Evolutionary conservation across 1,140 invertebrate species (phyloP), one percentile per base, ranked within the genome.

Genomic region (Lycorma delicatula): DNA sequence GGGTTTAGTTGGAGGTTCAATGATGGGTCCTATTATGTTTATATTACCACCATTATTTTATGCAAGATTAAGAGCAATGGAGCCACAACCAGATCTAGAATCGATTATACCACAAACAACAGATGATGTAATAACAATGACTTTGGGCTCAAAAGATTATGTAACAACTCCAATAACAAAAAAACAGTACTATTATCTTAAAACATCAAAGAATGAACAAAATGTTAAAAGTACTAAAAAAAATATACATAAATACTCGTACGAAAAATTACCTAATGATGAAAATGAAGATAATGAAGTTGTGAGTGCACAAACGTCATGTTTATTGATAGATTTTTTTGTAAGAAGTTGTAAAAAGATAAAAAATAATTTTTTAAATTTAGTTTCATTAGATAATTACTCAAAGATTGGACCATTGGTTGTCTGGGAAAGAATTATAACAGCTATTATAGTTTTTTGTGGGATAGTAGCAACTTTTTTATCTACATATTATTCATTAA

Each of bases 41-140:
- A 78, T 96, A 16, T 77, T 93, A 22, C 92, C 93, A 0, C 86
- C 89, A 0, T 60, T 95, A 18, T 84, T 94, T 61, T 94, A 94
- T 67, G 68, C 79, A 2, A 78, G 75, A 68, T 75, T 84, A 2
- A 70, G 77, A 23, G 25, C 38, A 11, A 61, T 59, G 62, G 48
- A 55, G 25, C 50, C 60, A 0, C 26, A 54, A 31, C 55, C 49
- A 5, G 2, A n/a, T 5, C 16, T 50, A 6, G 7, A 27, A 4
- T 2, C 36, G 12, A 11, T 28, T 5, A 13, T 12, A 9, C 11
- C 67, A 62, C 28, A 61, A 55, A 38, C 11, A n/a, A 16, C 44
- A 11, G 20, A 16, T 23, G 27, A 18, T 16, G 18, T 25, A 48
- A 11, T 22, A 1, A 44, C 23, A 1, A 18, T 28, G 18, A 52